Conservation (phyloP, 1,140 invertebrate genomes). For the Conus ventricosus region DNA sequence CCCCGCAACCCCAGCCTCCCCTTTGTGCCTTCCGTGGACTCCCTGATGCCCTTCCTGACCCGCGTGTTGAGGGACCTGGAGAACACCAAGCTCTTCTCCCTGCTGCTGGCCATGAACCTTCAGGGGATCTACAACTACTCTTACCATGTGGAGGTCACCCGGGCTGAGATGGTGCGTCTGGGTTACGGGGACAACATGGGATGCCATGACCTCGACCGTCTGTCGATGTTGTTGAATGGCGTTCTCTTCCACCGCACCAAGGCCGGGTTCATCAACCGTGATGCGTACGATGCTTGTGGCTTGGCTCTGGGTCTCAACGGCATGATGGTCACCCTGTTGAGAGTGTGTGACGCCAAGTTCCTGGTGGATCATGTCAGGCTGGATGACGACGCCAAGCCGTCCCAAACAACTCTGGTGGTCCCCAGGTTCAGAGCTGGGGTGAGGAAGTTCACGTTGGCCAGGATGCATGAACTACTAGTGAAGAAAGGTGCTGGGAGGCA, state of each 20-base stretch:
- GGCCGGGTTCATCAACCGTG: background rate
- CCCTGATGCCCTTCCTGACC: background rate
- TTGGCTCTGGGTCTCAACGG: background rate
- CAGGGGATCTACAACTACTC: background rate
- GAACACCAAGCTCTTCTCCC: background rate
- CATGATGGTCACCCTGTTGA: background rate
- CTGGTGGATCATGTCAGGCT: background rate
- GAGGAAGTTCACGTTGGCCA: background rate
- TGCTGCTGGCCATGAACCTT: background rate
- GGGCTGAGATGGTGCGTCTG: background rate
- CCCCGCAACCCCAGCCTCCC: background rate
- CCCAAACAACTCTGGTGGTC: background rate
- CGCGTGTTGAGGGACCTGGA: background rate
- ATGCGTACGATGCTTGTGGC: background rate
- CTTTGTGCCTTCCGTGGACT: background rate
- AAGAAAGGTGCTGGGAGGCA: background rate
- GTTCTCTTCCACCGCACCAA: background rate
- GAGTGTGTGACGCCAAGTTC: constrained; percentile 3
- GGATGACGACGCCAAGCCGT: background rate
- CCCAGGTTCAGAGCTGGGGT: background rate
- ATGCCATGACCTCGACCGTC: background rate
- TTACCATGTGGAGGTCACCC: background rate
- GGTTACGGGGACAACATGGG: background rate
- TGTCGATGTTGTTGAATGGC: background rate
- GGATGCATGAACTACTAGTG: background rate